Base-by-base conservation (phyloP, 2,888 invertebrate species). In the Polydrusus cervinus region DNA sequence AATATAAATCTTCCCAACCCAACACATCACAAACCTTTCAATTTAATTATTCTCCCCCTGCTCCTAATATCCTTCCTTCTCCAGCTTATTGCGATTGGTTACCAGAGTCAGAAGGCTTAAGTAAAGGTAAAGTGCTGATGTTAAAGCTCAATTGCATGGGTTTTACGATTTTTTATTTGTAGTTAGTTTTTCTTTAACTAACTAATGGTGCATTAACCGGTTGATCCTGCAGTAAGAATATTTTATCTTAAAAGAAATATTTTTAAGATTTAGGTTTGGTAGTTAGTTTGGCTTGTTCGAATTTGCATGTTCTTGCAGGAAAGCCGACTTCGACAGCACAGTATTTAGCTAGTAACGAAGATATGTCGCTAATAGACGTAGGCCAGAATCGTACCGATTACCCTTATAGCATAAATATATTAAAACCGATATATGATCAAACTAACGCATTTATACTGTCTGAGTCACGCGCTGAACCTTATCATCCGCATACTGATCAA, bases 251-350 rank as follows among this genome's bases (percentile, higher is more conserved):
- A 57, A 51, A 78, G 78, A 74, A 75, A 80, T 77, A 81, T 79
- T 80, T 80, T 80, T 81, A 81, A 77, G 78, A 80, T 81, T 82
- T 82, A 81, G 78, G 81, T 83, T 83, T 83, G 81, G 85, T 86
- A 86, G 86, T 81, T 86, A 86, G 85, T 82, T 84, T 83, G 83
- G 86, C 86, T 86, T 85, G 85, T 86, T 86, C 85, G 86, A 86
- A 83, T 83, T 81, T 85, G 87, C 87, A 87, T 87, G 87, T 87
- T 85, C 84, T 87, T 87, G 80, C 87, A 87, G 87, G 87, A 87
- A 83, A 82, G 82, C 81, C 86, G 84, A 86, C 86, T 77, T 82
- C 86, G 83, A 84, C 85, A 61, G 78, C 84, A 83, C 84, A 83
- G 82, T 82, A 82, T 82, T 83, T 85, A 84, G 82, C 76, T 83